phyloP scores from a whole-genome alignment of 2,113 vertebrate genomes.

The Hirundichthys speculiger region DNA sequence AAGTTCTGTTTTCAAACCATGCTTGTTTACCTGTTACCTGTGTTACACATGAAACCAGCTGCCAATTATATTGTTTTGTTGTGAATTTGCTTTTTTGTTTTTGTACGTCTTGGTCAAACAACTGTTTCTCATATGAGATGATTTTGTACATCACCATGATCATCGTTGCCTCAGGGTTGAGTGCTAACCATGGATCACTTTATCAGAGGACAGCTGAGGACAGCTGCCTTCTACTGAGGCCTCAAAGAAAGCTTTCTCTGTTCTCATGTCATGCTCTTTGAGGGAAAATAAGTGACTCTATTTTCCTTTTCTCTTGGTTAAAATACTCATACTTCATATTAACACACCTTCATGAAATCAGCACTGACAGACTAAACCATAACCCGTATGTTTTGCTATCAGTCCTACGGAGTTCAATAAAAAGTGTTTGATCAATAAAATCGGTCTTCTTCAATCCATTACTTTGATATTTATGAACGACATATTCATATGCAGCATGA shows the following conservation, averaged over 20 bases:
- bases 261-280: constrained; percentile 17
- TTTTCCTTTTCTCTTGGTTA: constrained; percentile 16
- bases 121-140: constrained; percentile 7
- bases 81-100: constrained; percentile 29
- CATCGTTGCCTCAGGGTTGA: constrained; percentile 28
- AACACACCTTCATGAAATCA: constrained; percentile 27
- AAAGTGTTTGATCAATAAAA: constrained; percentile 72
- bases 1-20: constrained; percentile 19
- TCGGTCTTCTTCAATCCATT: constrained; percentile 8
- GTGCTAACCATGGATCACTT: constrained; percentile 14
- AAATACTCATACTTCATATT: constrained; percentile 24
- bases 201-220: constrained; percentile 30
- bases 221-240: constrained; percentile 54
- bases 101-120: constrained; percentile 15
- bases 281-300: constrained; percentile 26
- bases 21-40: constrained; percentile 33
- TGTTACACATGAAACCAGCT: constrained; percentile 43
- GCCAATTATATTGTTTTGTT: constrained; percentile 43
- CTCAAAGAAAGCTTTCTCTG: constrained; percentile 54
- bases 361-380: constrained; percentile 41
- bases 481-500: background rate
- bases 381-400: constrained; percentile 56
- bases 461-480: background rate
- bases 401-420: constrained; percentile 72
- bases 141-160: constrained; percentile 20